Base-by-base conservation (phyloP, 2,888 invertebrate species). In the Neoitamus cyanurus region DNA sequence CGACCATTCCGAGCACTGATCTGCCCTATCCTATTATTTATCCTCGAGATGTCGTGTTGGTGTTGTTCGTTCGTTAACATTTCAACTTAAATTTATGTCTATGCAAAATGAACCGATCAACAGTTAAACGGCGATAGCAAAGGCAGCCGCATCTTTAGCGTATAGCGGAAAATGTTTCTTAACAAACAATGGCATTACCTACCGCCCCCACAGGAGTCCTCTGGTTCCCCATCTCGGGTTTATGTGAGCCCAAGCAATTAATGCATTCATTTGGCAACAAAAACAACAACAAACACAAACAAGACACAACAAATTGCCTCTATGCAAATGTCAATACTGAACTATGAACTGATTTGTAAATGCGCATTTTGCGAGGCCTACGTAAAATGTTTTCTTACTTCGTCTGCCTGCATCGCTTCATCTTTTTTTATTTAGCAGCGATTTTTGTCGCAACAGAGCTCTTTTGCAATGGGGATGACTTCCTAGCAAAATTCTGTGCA, bases 331-430 rank as follows among this genome's bases (percentile, higher is more conserved):
- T 82, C 82, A 84, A 75, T 83, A 85, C 85, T 85, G 82, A 85
- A 84, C 85, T 85, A 85, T 85, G 84, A 85, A 84, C 85, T 82
- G 85, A 85, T 85, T 85, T 85, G 85, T 84, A 85, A 85, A 84
- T 82, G 82, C 82, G 82, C 82, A 82, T 69, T 69, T 82, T 82
- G 25, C 69, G 68, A 82, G 28, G 82, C 82, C 82, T 82, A 82
- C 82, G 82, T 82, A 82, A 82, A 82, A 69, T 37, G 68, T 69
- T 82, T 28, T 25, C 36, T 69, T 37, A 68, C 69, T 36, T 82
- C 82, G 25, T 82, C 25, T 48, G 69, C 30, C 82, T 20, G 69
- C 82, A 20, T 11, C n/a, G 28, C 20, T 37, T 30, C 34, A 13
- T 69, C 25, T 58, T 77, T 46, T 46, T n/a, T 46, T 20, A 15